Evolutionary conservation across 2,888 invertebrate genomes (phyloP).

Genomic region (Ernsta delagoae): DNA sequence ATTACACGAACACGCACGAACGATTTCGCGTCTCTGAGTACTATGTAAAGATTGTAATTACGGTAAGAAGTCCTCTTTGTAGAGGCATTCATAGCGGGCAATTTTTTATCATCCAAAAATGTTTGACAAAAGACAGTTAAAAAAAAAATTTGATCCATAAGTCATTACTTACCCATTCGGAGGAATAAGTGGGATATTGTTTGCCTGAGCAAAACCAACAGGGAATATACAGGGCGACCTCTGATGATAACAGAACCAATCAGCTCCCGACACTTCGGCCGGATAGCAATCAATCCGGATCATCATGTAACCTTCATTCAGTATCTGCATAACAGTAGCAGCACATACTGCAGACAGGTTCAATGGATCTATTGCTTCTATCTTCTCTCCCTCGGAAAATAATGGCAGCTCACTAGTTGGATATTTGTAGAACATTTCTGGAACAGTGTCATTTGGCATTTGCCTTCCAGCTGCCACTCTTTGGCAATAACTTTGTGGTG

Average conservation of each 20-base stretch:
- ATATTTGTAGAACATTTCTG: constrained; percentile 90
- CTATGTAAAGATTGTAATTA: too few species aligned
- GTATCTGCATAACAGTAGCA: constrained; percentile 97
- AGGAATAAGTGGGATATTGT: constrained; percentile 93
- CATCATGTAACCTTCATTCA: constrained; percentile 97
- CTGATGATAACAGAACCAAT: constrained; percentile 99
- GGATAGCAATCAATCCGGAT: constrained; percentile 97
- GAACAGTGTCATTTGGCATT: constrained; percentile 91
- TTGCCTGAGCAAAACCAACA: constrained; percentile 95
- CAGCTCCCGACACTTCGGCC: constrained; percentile 92
- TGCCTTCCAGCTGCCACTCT: constrained; percentile 89
- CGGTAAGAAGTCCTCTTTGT: too few species aligned
- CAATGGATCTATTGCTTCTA: constrained; percentile 98
- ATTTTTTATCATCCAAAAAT: too few species aligned
- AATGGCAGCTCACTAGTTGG: constrained; percentile 81
- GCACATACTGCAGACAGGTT: constrained; percentile 97
- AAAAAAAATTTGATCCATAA: too few species aligned
- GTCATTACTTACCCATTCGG: constrained; percentile 85
- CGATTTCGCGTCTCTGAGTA: too few species aligned
- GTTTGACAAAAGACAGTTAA: too few species aligned
- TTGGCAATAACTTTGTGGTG: constrained; percentile 91
- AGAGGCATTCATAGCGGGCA: too few species aligned
- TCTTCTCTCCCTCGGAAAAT: constrained; percentile 95
- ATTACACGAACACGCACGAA: too few species aligned
- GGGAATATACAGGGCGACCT: constrained; percentile 98